A percentile compares a stretch with the other conserved stretches of the same genome.
phyloP scores from a whole-genome alignment of 2,113 vertebrate genomes.

The Vicugna pacos region DNA sequence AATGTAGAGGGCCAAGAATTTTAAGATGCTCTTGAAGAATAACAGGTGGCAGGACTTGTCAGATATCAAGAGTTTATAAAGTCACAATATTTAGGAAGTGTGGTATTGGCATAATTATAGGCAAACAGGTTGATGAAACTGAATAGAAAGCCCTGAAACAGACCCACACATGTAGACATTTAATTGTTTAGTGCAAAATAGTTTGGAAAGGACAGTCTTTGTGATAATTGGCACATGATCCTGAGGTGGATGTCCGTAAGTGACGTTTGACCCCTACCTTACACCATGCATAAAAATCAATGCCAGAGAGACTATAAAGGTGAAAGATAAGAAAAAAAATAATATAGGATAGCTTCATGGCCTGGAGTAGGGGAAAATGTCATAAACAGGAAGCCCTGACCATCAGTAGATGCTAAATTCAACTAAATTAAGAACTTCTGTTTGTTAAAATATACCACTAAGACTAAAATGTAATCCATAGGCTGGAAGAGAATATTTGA shows the following conservation, averaged over 20 bases:
- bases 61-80: neutral
- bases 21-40: neutral
- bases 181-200: neutral
- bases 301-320: neutral
- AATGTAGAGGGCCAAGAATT: neutral
- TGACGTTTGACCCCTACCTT: neutral
- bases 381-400: neutral
- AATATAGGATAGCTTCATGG: neutral
- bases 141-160: neutral
- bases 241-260: neutral
- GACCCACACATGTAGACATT: neutral
- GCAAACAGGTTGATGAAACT: neutral
- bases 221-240: neutral
- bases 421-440: neutral
- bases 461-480: neutral
- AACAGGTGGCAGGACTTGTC: neutral
- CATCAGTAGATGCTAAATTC: neutral
- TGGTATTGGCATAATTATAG: neutral
- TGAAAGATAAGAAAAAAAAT: neutral
- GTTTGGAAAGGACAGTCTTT: neutral
- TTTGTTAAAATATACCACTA: neutral
- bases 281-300: neutral
- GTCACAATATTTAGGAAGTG: neutral
- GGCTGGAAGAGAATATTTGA: neutral
- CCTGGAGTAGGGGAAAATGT: neutral